Conservation (phyloP, 2,797 vertebrate genomes). For the Heteromormyrus szaboi region DNA sequence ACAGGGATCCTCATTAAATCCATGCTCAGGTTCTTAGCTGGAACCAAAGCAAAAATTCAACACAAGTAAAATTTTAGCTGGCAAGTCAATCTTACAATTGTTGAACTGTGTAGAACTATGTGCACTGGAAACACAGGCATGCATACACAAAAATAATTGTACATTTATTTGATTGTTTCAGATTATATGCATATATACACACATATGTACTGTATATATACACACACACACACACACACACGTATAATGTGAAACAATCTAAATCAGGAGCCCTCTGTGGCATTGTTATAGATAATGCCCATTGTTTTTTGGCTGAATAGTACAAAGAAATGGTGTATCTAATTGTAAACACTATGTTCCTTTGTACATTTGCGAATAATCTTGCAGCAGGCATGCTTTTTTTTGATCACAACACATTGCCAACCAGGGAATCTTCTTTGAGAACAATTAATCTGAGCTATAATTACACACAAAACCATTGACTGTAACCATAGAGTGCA, state of each 20-base stretch:
- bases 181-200: background rate
- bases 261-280: constrained; percentile 61
- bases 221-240: background rate
- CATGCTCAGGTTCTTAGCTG: constrained; percentile 60
- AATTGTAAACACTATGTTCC: constrained; percentile 54
- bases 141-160: background rate
- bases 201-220: background rate
- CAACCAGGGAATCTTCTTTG: constrained; percentile 48
- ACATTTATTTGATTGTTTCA: background rate
- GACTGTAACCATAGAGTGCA: constrained; percentile 39
- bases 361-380: constrained; percentile 57
- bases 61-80: background rate
- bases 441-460: constrained; percentile 56
- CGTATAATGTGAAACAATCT: constrained; percentile 1
- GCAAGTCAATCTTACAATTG: background rate
- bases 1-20: constrained; percentile 67
- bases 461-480: constrained; percentile 53
- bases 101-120: background rate
- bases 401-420: constrained; percentile 53
- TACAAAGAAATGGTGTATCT: constrained; percentile 57
- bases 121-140: background rate
- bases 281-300: constrained; percentile 57
- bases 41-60: background rate
- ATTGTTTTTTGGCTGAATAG: constrained; percentile 54
- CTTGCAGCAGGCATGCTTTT: constrained; percentile 55